Evolutionary conservation across 1,140 invertebrate genomes (phyloP).

Genomic region (Propsilocerus akamusi): DNA sequence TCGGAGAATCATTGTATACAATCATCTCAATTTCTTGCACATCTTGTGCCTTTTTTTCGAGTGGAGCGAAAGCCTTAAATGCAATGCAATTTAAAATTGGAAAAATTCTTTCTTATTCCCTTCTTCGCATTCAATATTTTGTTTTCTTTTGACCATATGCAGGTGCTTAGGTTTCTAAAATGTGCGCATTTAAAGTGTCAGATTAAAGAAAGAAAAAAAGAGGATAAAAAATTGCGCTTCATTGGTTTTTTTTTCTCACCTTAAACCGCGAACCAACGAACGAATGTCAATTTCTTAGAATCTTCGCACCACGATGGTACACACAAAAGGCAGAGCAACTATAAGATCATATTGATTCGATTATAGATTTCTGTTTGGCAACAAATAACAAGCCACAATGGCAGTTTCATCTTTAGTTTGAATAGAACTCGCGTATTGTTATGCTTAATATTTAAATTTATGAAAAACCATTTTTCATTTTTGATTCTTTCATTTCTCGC

Average conservation of each 20-base stretch:
- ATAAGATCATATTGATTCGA: too few species aligned
- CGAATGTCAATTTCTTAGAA: neutral
- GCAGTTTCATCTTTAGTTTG: neutral
- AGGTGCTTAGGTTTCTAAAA: conserved; percentile 3
- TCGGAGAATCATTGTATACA: too few species aligned
- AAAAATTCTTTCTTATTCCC: neutral
- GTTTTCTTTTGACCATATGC: neutral
- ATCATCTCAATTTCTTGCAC: too few species aligned
- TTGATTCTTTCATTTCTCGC: neutral
- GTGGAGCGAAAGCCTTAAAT: too few species aligned
- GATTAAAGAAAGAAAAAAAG: conserved; percentile 2
- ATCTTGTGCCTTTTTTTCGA: too few species aligned
- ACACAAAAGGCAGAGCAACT: neutral
- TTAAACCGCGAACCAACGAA: neutral
- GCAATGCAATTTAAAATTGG: too few species aligned
- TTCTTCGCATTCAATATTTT: neutral
- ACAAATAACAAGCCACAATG: too few species aligned
- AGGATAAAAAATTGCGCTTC: neutral
- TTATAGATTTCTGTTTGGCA: too few species aligned
- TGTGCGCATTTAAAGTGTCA: conserved; percentile 1
- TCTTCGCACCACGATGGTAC: neutral
- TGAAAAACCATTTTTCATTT: conserved; percentile 1
- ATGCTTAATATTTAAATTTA: conserved; percentile 3
- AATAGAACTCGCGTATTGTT: neutral
- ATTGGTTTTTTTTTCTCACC: neutral